Percentiles rank a stretch among this genome's conserved stretches.
These are phyloP conservation scores for Serrognathus titanus DNA, from an alignment of 2,888 invertebrate species.

Conservation along the genomic window DNA sequence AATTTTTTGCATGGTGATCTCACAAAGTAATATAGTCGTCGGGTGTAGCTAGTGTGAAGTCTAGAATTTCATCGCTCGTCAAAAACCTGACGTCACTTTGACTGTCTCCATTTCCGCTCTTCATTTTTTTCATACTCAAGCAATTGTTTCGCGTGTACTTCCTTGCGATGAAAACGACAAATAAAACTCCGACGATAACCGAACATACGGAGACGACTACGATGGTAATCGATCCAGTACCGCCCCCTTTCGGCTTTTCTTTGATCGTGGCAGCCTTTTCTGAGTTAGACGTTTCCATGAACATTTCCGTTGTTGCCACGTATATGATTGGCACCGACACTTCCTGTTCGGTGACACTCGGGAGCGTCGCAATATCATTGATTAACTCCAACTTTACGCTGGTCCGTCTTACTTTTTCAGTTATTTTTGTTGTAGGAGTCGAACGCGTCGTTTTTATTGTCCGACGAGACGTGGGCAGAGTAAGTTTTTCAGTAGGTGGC, in stretches of 20 bases:
- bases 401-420: slow-evolving; percentile 11
- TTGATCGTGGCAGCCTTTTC: slow-evolving; percentile 5
- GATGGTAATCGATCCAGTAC: slow-evolving; percentile 5
- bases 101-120: slow-evolving; percentile 36
- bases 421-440: slow-evolving; percentile 1
- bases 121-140: slow-evolving; percentile 18
- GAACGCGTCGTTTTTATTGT: background rate
- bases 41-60: slow-evolving; percentile 49
- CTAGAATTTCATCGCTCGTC: slow-evolving; percentile 54
- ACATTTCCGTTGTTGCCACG: slow-evolving; percentile 12
- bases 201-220: slow-evolving; percentile 11
- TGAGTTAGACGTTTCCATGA: background rate
- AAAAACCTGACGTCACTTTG: slow-evolving; percentile 57
- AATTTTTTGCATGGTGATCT: no score
- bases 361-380: slow-evolving; percentile 16
- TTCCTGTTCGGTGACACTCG: slow-evolving; percentile 2
- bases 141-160: slow-evolving; percentile 11
- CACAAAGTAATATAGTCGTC: background rate
- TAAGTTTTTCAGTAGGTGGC: background rate
- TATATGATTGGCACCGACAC: slow-evolving; percentile 12
- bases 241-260: slow-evolving; percentile 1
- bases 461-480: background rate
- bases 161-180: slow-evolving; percentile 5
- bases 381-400: slow-evolving; percentile 7
- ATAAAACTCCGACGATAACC: slow-evolving; percentile 6